Percentiles rank a stretch among this genome's conserved stretches.
Conservation (phyloP, 2,797 vertebrate genomes). For the Nyctibius grandis region DNA sequence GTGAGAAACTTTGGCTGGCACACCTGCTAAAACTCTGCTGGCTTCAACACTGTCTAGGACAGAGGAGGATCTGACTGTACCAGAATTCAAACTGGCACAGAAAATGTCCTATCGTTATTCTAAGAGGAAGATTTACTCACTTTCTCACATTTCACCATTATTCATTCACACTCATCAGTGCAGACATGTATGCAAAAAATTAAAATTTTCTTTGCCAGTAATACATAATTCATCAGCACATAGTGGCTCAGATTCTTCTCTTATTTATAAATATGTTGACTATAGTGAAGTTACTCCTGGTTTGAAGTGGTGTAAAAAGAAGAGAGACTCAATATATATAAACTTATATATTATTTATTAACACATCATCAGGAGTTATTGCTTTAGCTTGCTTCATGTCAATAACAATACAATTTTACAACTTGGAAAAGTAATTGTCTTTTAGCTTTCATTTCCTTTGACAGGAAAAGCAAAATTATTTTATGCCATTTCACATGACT, state of each 20-base stretch:
- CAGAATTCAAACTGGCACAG: not conserved
- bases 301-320: not conserved
- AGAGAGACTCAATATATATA: not conserved
- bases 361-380: not conserved
- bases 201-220: not conserved
- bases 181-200: not conserved
- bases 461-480: conserved; percentile 2
- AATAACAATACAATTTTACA: not conserved
- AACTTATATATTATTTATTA: conserved; percentile 25
- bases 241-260: not conserved
- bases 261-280: not conserved
- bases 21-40: not conserved
- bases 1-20: not conserved
- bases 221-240: not conserved
- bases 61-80: not conserved
- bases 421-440: conserved; percentile 17
- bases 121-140: not conserved
- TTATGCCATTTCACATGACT: conserved; percentile 29
- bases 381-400: not conserved
- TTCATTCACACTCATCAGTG: not conserved
- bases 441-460: conserved; percentile 44
- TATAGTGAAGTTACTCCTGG: not conserved
- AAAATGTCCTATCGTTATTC: not conserved
- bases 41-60: not conserved
- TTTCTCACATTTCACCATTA: not conserved